Base-by-base conservation (phyloP, 2,797 vertebrate genomes). In the Sebastes umbrosus region DNA sequence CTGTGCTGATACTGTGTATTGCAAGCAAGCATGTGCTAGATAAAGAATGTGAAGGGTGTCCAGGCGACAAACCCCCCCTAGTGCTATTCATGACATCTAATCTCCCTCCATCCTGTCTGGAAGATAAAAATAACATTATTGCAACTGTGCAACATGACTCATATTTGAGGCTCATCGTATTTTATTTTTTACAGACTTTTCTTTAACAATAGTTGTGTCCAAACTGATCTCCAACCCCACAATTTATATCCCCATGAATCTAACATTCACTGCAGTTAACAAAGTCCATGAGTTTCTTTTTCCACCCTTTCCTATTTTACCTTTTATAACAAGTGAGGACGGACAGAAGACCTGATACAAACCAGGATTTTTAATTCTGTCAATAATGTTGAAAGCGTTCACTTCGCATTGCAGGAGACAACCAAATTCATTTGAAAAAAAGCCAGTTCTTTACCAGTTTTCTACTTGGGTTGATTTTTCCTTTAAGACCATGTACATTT, bases 71-170 rank as follows among this genome's bases (percentile, higher is more conserved):
- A 58, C 39, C 58, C 43, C 14, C 14, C 52, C 8, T 11, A 3
- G 60, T 80, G 66, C 69, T 71, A 81, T 70, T 82, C 22, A 25
- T 66, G 75, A 75, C 70, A 78, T 78, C 63, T 82, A 77, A 86
- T 83, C 79, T 72, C 50, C 36, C 31, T 69, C 39, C 25, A 82
- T 88, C 71, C 76, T 25, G 54, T 80, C 68, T 83, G 22, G 9
- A 27, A 80, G 31, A 81, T 88, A 76, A 86, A 85, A 90, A 84
- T 77, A 85, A 79, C 27, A 25, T 31, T 75, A 66, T 52, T 70
- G 24, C 32, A 78, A 80, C 69, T 85, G 83, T 2, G 0, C 32
- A 74, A 69, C 18, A 79, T 73, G 67, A 75, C 84, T 83, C 64
- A 66, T 43, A 72, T 70, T 74, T 58, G 8, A 29, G 59, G 25